Evolutionary conservation across 2,888 invertebrate species (phyloP), one percentile per base, ranked within the genome.

Genomic region (Eupithecia subfuscata): DNA sequence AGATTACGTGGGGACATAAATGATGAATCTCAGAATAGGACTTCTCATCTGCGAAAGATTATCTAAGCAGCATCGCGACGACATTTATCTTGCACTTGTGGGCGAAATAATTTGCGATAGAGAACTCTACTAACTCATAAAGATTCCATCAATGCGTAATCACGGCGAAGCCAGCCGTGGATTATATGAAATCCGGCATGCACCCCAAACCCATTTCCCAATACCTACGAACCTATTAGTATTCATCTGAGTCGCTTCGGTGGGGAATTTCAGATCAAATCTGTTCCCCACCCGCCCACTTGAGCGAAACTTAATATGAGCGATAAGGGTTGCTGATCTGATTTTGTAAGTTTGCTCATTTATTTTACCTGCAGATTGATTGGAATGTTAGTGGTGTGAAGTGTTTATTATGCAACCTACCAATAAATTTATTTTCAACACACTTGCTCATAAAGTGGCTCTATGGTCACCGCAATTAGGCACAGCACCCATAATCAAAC

Each of bases 261-360:
- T 76, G 72, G 78, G 75, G 77, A 73, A 67, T 76, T 75, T 74
- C 74, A 75, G 73, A 75, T 80, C 73, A 78, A 76, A 79, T 82
- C 69, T 71, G 73, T 74, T 76, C 78, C 7, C 64, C 5, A n/a
- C n/a, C n/a, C 65, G 65, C 80, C 69, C 76, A 75, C 77, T 79
- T 74, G 76, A 78, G 77, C 78, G 79, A 74, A 79, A 79, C 81
- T 80, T 80, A 77, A 81, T 81, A 78, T 79, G 75, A 75, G 73
- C 74, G 75, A 77, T 81, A 79, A 76, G 79, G 75, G 72, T 9
- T 75, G 71, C 75, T 70, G 71, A 79, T 78, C 75, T 73, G 80
- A 79, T 79, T 79, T 77, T 63, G 60, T 73, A 76, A 74, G 76
- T 73, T 69, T 63, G 74, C 45, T 68, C 71, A 74, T 69, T 45